Evolutionary conservation across 2,797 vertebrate species (phyloP).

Genomic region (Poeciliopsis paucimaculata): DNA sequence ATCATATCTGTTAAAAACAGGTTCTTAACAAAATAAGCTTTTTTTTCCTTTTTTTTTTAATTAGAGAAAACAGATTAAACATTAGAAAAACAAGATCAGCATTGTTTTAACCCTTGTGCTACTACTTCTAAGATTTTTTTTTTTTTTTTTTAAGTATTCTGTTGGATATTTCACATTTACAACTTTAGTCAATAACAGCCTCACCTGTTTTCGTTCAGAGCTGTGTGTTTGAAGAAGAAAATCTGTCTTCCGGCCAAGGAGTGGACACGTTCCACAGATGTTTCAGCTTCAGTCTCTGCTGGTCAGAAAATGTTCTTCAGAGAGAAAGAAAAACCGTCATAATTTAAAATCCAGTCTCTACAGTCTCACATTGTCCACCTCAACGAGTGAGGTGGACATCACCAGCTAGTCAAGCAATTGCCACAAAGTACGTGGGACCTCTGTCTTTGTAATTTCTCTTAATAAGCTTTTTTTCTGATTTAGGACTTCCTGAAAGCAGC

Average conservation of each 20-base stretch:
- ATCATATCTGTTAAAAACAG: constrained; percentile 17
- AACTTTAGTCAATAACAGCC: constrained; percentile 23
- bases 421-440: background rate
- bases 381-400: background rate
- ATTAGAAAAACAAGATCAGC: background rate
- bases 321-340: background rate
- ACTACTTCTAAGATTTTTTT: background rate
- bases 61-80: constrained; percentile 5
- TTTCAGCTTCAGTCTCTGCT: constrained; percentile 24
- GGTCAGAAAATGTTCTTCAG: constrained; percentile 30
- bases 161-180: background rate
- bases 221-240: constrained; percentile 14
- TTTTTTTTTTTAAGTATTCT: background rate
- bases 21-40: constrained; percentile 1
- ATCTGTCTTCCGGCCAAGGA: constrained; percentile 27
- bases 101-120: background rate
- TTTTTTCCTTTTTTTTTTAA: constrained; percentile 10
- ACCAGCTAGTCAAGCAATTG: background rate
- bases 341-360: constrained; percentile 16
- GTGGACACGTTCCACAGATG: constrained; percentile 49
- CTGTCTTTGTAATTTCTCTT: background rate
- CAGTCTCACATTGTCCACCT: constrained; percentile 25
- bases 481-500: constrained; percentile 20
- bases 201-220: constrained; percentile 56
- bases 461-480: background rate